Percentiles rank a stretch among this genome's conserved stretches.
phyloP scores from a whole-genome alignment of 64 coral and sea anemone genomes.

The Platygyra sinensis region DNA sequence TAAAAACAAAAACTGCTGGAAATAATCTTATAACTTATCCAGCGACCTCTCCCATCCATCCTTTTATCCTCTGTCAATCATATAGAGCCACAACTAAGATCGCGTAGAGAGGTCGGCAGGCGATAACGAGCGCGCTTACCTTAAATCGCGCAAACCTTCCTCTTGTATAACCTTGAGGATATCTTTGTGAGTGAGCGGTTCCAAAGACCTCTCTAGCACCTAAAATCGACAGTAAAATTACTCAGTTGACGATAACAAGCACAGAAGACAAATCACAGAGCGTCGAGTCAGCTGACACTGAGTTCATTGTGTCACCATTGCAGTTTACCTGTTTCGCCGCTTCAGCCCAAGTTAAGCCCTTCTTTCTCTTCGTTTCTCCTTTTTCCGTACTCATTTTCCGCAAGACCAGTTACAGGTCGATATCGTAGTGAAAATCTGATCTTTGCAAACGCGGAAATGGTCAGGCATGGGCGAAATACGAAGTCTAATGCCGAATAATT shows the following conservation, averaged over 20 bases:
- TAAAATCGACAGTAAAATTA: constrained; percentile 3
- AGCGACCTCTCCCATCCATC: constrained; percentile 8
- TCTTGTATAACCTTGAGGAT: constrained; percentile 89
- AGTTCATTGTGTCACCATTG: constrained; percentile 20
- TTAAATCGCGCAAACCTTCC: constrained; percentile 86
- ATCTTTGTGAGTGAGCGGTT: constrained; percentile 86
- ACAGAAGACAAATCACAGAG: neutral
- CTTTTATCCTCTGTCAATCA: constrained; percentile 19
- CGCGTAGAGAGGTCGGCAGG: neutral
- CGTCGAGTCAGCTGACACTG: constrained; percentile 12
- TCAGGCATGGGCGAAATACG: constrained; percentile 7
- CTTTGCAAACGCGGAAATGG: constrained; percentile 18
- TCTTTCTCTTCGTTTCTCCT: constrained; percentile 66
- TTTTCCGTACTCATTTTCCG: constrained; percentile 59
- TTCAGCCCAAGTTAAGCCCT: constrained; percentile 80
- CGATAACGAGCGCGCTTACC: constrained; percentile 36
- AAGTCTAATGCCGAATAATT: constrained; percentile 13
- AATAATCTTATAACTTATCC: too few relatives aligned
- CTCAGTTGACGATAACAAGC: neutral
- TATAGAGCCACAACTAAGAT: neutral
- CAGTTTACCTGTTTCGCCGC: constrained; percentile 62
- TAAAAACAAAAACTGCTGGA: too few relatives aligned
- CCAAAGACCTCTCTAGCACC: constrained; percentile 73
- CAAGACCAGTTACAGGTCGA: constrained; percentile 9
- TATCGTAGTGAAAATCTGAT: constrained; percentile 1